Base-by-base conservation (phyloP, 1,140 invertebrate species). In the Calosoma granatense region DNA sequence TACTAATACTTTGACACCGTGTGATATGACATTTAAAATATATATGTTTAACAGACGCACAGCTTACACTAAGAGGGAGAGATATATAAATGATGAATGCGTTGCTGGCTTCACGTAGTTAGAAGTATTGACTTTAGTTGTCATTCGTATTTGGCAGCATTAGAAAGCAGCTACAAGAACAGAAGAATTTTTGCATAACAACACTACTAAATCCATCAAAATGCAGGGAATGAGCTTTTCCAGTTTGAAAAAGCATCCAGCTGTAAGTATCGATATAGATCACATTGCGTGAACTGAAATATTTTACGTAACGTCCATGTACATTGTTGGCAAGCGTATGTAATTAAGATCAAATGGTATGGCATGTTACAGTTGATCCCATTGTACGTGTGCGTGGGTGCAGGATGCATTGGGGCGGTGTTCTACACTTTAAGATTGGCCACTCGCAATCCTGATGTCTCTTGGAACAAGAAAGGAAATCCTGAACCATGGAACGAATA, bases 401-500 rank as follows among this genome's bases (percentile, higher is more conserved):
- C 77, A 36, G 89, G 88, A 54, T 77, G 74, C 51, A 56, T 69
- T 1, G 79, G 78, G 4, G 80, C 87, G 1, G 58, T 72, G 0
- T 76, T 75, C 36, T 92, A 92, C 65, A 71, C 81, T 0, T 21
- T 77, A 1, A 78, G 90, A 52, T 71, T 91, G 26, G 89, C 88
- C n/a, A 62, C 75, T 0, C 77, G 76, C 53, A 87, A 80, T 64
- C 90, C 90, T 36, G 90, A 92, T 66, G 89, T 92, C 12, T 75
- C 84, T 51, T 92, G 88, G 88, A 79, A 79, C 61, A 78, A 77
- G 43, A 81, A 76, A 47, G 70, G 65, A 19, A 89, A 89, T 64
- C 81, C 83, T 1, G 86, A 90, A 65, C 88, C 90, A 2, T 90
- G 87, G 83, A 75, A 92, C 63, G 81, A 84, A 57, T 93, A 87